Conservation (phyloP, 2,113 vertebrate species). For the Pavo muticus region DNA sequence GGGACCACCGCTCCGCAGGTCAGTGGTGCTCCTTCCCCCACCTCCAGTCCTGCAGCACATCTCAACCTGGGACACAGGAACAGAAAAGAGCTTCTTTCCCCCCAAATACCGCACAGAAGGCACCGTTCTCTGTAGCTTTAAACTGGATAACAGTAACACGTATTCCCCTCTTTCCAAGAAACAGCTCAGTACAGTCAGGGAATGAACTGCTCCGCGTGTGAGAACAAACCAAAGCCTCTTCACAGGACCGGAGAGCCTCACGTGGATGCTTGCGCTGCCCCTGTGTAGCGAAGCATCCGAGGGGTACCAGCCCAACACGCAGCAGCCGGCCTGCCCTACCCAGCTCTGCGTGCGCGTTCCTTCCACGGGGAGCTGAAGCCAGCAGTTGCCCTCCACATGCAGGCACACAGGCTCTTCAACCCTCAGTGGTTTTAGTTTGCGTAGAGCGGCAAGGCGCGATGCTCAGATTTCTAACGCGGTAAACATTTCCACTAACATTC, state of each 20-base stretch:
- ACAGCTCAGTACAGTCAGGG: background rate
- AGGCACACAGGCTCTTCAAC: background rate
- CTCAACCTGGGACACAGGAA: background rate
- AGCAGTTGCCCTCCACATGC: background rate
- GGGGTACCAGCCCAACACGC: too few relatives aligned
- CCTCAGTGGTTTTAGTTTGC: accelerated
- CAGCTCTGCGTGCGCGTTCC: too few relatives aligned
- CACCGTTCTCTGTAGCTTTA: background rate
- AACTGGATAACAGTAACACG: accelerated
- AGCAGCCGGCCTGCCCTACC: too few relatives aligned
- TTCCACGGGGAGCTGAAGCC: background rate
- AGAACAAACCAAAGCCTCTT: background rate
- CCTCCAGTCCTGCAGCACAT: background rate
- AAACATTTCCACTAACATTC: background rate
- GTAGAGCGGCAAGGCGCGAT: background rate
- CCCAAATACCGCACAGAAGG: background rate
- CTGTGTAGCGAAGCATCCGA: background rate
- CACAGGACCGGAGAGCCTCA: background rate
- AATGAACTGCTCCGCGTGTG: background rate
- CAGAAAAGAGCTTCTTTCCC: background rate
- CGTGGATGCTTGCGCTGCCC: background rate
- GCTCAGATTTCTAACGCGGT: background rate
- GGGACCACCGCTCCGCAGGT: background rate
- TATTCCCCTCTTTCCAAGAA: background rate
- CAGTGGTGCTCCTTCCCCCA: background rate